Base-by-base conservation (phyloP, 1,140 invertebrate genomes). In the Vanessa tameamea region DNA sequence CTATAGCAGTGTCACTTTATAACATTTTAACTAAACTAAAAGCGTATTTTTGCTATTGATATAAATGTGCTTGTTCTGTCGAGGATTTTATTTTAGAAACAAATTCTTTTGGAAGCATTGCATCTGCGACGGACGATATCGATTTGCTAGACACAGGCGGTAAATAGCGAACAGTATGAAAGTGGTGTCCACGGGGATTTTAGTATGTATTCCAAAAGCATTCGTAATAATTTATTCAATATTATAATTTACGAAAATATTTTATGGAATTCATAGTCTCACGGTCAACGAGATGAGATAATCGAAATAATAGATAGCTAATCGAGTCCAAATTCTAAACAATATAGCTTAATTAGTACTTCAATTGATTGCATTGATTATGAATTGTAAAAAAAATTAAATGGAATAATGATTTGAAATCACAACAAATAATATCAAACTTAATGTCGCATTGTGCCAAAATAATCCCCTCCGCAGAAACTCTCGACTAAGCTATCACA, bases 401-500 rank as follows among this genome's bases (percentile, higher is more conserved):
- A 50, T 43, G 9, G 0, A 43, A 43, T 8, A 5, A 9, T 43
- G 16, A 53, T 55, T 16, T 20, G 16, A 20, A 20, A 16, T 55
- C 2, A 55, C 8, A n/a, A 20, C 23, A 31, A 12, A 31, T 6
- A 0, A 7, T 26, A 3, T 59, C 9, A 26, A 31, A 26, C 23
- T 59, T 0, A 15, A 53, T 75, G 73, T 77, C 78, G 64, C 59
- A 74, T 16, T 55, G 59, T 73, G 16, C 51, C 65, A 59, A 73
- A 84, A 84, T 86, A 81, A 23, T 69, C 75, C 65, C 79, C 66
- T 23, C 59, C 71, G 77, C 68, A 76, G 72, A 83, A 89, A 87
- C 79, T 87, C 86, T 86, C 81, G 73, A 78, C 84, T 87, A 83
- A 87, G 82, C 87, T 87, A 89, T 88, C 88, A 86, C 83, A 86